Evolutionary conservation across 2,797 vertebrate species (phyloP).

Genomic region (Pantherophis vulpinus): DNA sequence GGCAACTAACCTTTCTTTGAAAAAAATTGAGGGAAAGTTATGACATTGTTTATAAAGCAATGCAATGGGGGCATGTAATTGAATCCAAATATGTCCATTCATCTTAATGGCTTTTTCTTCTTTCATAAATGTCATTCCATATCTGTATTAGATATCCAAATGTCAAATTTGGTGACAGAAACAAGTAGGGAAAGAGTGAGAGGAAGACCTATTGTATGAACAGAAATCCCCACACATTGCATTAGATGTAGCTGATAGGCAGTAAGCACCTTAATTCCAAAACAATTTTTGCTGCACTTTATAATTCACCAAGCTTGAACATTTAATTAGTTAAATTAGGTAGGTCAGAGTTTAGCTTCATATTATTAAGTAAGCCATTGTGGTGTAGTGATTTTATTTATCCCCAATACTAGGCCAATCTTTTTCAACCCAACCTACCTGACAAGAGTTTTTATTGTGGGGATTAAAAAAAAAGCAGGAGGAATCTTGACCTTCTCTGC

Average conservation of each 20-base stretch:
- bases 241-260: background rate
- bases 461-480: background rate
- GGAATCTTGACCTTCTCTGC: background rate
- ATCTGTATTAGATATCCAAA: background rate
- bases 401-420: background rate
- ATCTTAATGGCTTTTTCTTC: background rate
- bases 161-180: background rate
- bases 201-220: background rate
- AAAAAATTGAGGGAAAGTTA: constrained; percentile 3
- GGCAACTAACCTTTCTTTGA: background rate
- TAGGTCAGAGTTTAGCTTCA: background rate
- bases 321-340: constrained; percentile 6
- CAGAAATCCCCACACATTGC: background rate
- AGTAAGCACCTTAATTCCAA: background rate
- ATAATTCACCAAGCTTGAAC: rapidly evolving
- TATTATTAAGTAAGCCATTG: background rate
- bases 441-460: background rate
- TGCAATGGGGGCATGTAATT: background rate
- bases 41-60: background rate
- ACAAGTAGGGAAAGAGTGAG: background rate
- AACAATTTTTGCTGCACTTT: background rate
- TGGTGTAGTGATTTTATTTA: background rate
- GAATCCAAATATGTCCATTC: background rate
- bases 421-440: background rate
- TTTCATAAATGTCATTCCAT: background rate